Evolutionary conservation across 2,113 vertebrate genomes (phyloP), one percentile per base, ranked within the genome.

Genomic region (Pardalotus punctatus): DNA sequence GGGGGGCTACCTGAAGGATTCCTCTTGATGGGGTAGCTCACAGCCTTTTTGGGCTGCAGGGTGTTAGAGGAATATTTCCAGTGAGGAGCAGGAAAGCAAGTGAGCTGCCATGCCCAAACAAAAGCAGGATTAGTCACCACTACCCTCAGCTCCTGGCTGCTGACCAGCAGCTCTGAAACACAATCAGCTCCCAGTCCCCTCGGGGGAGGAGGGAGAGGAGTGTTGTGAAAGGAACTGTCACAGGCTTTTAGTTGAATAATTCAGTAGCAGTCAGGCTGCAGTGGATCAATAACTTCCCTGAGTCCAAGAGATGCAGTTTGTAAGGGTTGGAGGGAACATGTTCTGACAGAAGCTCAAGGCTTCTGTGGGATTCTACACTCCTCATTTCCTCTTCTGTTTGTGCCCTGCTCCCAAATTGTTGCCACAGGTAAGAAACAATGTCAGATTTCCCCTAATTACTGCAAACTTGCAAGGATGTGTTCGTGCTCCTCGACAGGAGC

Each of bases 211-310:
- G 18, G 77, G 71, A 92, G 71, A 20, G 2, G 24, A 57, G 66
- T n/a, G 17, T 23, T 78, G 72, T 51, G 87, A 70, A 76, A 86
- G 70, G 81, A 84, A 8, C 57, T 90, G 90, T 85, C 28, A 13
- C 47, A 56, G 71, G 86, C 78, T 95, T 91, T 90, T 25, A 86
- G 76, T 2, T 93, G 92, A 95, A 79, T 89, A 85, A 93, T 91
- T 89, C 81, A 85, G 71, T 2, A 54, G 79, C 81, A 90, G 88
- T 56, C 81, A 62, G 25, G 76, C 92, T 85, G 86, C 71, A 3
- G 62, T 76, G 84, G 92, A 92, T 94, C 92, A 61, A 81, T 91
- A 89, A 76, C 69, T 81, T 56, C 58, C 77, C 72, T 12, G 3
- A 57, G 62, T 78, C 70, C 70, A 40, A 61, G 92, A 81, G 83